Base-by-base conservation (phyloP, 2,113 vertebrate genomes). In the Ibidorhyncha struthersii region DNA sequence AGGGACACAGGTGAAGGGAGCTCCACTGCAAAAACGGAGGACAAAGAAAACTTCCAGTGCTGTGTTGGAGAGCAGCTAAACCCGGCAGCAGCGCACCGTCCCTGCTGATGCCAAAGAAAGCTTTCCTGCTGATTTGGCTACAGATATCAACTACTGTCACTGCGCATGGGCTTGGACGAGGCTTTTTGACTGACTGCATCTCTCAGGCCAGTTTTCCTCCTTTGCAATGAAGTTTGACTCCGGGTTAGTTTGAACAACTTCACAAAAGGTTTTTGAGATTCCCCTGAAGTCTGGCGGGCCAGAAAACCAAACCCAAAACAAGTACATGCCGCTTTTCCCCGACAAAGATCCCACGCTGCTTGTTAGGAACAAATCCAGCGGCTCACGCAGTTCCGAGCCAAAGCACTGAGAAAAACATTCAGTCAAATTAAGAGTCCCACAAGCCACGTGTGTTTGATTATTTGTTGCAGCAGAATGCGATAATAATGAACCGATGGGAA, bases 311-410 rank as follows among this genome's bases (percentile, higher is more conserved):
- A 62, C 25, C 14, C 65, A 22, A 71, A 76, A 12, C 41, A 82
- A 82, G n/a, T 73, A 79, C 78, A 89, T 32, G 61, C 58, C 3
- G 12, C 49, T 95, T 90, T 65, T 89, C 63, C 23, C 3, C 9
- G 18, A 83, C 88, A 88, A 81, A 90, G 78, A 70, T 91, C 91
- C 91, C 89, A 84, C 17, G 85, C 95, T 90, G 89, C 84, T 91
- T 26, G 38, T 88, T 91, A 88, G 91, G 92, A 97, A 78, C 27
- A 9, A 89, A 72, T 90, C 96, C 95, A 95, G 90, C 58, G 47
- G 40, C 82, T 83, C 82, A 61, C 18, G 17, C 77, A 69, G 83
- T 23, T 26, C 65, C 5, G 56, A 96, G 94, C 89, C 95, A 93
- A 95, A 76, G 73, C 77, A 8, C 89, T 13, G 30, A n/a, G 72